These are phyloP conservation scores for Tetheella fluctuosa DNA, from an alignment of 2,888 invertebrate genomes.

Conservation along the genomic window DNA sequence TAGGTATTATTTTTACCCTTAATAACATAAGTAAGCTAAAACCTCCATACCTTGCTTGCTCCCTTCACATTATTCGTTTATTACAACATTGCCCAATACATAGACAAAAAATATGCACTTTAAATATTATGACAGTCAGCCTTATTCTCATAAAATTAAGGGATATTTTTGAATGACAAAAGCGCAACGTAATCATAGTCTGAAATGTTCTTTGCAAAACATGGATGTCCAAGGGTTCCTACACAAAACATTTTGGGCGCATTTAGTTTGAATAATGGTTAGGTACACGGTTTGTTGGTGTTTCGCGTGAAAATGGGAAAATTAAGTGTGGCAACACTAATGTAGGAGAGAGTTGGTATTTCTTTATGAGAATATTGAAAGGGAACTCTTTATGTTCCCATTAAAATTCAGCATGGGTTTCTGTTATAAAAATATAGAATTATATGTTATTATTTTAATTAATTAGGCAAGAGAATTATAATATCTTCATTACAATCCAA, in stretches of 20 bases:
- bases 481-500: no score
- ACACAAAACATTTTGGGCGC: slow-evolving; percentile 33
- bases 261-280: slow-evolving; percentile 36
- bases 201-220: slow-evolving; percentile 35
- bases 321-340: slow-evolving; percentile 18
- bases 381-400: neutral
- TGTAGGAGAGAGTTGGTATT: neutral
- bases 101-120: neutral
- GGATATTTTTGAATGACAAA: neutral
- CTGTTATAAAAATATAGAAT: no score
- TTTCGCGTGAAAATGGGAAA: slow-evolving; percentile 35
- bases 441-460: no score
- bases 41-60: neutral
- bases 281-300: slow-evolving; percentile 33
- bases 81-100: neutral
- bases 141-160: neutral
- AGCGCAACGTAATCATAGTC: neutral
- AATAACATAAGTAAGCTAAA: neutral
- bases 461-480: no score
- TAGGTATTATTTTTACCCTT: neutral
- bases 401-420: no score
- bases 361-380: neutral
- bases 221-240: slow-evolving; percentile 34
- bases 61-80: neutral
- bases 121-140: neutral